Base-by-base conservation (phyloP, 2,113 vertebrate genomes). In the Strix aluco region DNA sequence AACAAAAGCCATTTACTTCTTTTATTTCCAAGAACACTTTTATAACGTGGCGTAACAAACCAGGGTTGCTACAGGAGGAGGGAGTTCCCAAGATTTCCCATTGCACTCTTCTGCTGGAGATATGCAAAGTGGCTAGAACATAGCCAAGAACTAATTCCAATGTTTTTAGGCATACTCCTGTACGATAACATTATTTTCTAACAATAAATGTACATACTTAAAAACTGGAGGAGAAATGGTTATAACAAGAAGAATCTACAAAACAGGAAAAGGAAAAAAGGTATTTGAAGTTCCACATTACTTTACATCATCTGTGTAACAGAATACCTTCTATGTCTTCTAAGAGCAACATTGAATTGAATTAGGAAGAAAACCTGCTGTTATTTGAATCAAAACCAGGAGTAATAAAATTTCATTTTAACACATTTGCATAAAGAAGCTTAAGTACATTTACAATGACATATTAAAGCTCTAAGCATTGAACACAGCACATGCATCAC, bases 401-500 rank as follows among this genome's bases (percentile, higher is more conserved):
- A 95, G 67, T 70, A 82, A 97, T 49, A 94, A 91, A 66, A 94
- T 78, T 91, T 96, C 42, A 92, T 94, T 97, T 94, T 71, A 93
- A 78, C 30, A 3, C 66, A 97, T 97, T 95, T 97, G 67, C 73
- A 97, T 96, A 97, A 94, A 96, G 65, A 52, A 96, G 42, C 40
- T 97, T 97, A 97, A 96, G 67, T 93, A 97, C 62, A 96, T 96
- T 97, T 92, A 91, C 80, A 90, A 66, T 89, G 88, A 93, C 75
- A 95, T 61, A 90, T 94, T 93, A 97, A 96, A 95, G 32, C 87
- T 95, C 61, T 94, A 96, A 96, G 83, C 72, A 94, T 19, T 82
- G 81, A 90, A 81, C 49, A 91, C 23, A 95, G 25, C 89, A 88
- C 32, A 96, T 81, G 27, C 77, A 96, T 94, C 90, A 96, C 83